Percentiles rank a stretch among this genome's conserved stretches.
Conservation (phyloP, 2,888 invertebrate genomes). For the Drosophila kambysellisi region DNA sequence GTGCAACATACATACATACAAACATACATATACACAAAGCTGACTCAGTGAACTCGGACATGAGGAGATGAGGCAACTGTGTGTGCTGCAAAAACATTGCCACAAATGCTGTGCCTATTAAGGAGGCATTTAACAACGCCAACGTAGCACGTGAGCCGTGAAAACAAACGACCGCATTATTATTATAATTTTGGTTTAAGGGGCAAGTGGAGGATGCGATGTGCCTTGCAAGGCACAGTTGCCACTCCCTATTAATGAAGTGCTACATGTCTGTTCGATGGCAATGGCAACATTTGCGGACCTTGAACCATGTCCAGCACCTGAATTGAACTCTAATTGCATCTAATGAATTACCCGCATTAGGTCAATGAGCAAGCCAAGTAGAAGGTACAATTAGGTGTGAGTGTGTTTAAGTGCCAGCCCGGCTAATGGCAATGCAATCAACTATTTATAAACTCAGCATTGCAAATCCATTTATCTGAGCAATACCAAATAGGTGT, state of each 20-base stretch:
- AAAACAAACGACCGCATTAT: conserved; percentile 74
- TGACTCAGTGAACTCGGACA: conserved; percentile 29
- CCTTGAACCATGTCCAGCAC: conserved; percentile 60
- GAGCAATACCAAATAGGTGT: not conserved
- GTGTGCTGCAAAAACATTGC: conserved; percentile 55
- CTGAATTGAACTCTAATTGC: conserved; percentile 77
- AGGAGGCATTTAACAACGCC: conserved; percentile 61
- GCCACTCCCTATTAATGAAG: conserved; percentile 58
- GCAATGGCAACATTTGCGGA: conserved; percentile 39
- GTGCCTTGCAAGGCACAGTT: not conserved
- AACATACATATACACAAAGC: not conserved
- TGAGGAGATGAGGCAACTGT: conserved; percentile 37
- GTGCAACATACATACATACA: conserved; percentile 23
- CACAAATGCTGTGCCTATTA: conserved; percentile 72
- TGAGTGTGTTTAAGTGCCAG: conserved; percentile 32
- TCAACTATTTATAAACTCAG: conserved; percentile 56
- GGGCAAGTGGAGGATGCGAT: not conserved
- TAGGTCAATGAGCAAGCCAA: conserved; percentile 55
- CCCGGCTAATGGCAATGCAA: conserved; percentile 55
- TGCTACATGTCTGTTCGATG: conserved; percentile 52
- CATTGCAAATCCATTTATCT: not conserved
- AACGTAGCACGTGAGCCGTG: conserved; percentile 66
- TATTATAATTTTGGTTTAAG: conserved; percentile 53
- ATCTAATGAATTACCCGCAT: conserved; percentile 71
- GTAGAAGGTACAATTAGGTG: conserved; percentile 16